Evolutionary conservation across 92 coral and sea anemone species (phyloP).

Genomic region (Zoanthus gigantus): DNA sequence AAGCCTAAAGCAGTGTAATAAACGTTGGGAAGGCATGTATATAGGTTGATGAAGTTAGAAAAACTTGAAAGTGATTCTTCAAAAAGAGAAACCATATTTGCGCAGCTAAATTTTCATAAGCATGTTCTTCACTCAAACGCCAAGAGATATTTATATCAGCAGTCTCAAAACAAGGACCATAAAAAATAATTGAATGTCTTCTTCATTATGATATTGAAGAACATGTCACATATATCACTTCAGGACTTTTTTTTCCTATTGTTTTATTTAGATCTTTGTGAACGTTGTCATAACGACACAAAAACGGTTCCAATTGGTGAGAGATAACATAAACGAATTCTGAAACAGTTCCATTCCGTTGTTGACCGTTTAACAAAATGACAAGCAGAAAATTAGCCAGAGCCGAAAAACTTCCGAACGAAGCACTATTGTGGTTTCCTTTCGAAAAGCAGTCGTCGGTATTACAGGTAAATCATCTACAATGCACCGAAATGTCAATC

Average conservation of each 20-base stretch:
- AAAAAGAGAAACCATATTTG: slow-evolving; percentile 37
- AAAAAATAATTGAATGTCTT: not conserved
- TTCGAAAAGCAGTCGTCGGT: not conserved
- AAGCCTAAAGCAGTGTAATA: slow-evolving; percentile 36
- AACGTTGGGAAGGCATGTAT: slow-evolving; percentile 37
- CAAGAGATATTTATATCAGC: slow-evolving; percentile 22
- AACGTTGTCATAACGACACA: too few relatives aligned
- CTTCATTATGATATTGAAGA: too few relatives aligned
- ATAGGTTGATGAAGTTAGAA: slow-evolving; percentile 37
- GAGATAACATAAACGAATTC: too few relatives aligned
- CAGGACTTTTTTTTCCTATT: too few relatives aligned
- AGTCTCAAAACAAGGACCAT: not conserved
- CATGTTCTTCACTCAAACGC: slow-evolving; percentile 27
- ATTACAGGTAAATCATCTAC: not conserved
- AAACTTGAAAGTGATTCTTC: slow-evolving; percentile 34
- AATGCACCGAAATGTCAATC: not conserved
- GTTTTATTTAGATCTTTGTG: too few relatives aligned
- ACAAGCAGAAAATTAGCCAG: not conserved
- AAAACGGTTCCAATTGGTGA: too few relatives aligned
- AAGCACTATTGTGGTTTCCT: not conserved
- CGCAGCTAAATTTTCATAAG: slow-evolving; percentile 27
- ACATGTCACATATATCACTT: too few relatives aligned
- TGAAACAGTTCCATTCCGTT: too few relatives aligned
- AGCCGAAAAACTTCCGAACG: not conserved
- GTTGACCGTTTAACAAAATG: too few relatives aligned